phyloP scores from a whole-genome alignment of 2,797 vertebrate genomes.

The Jordanella pulchra region DNA sequence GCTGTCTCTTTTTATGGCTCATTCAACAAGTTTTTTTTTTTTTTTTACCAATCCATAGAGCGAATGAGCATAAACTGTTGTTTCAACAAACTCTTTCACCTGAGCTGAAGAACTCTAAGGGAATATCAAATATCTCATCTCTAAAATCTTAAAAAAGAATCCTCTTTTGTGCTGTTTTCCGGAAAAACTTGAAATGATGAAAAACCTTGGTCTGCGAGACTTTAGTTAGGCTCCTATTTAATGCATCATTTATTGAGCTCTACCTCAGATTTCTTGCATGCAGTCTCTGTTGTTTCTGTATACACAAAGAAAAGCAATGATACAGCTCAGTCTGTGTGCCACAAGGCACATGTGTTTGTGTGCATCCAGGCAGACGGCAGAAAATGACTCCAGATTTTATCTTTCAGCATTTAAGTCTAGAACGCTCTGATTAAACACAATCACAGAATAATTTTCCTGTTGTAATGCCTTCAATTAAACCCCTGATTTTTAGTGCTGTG shows the following conservation, averaged over 20 bases:
- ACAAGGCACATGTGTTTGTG: conserved; percentile 79
- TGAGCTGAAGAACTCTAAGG: background rate
- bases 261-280: conserved; percentile 37
- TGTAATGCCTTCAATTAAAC: conserved; percentile 69
- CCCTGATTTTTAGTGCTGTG: conserved; percentile 69
- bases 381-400: conserved; percentile 80
- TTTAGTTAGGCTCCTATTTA: conserved; percentile 6
- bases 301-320: conserved; percentile 34
- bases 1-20: too few relatives aligned
- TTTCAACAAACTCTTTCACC: background rate
- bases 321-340: conserved; percentile 56
- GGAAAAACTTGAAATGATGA: conserved; percentile 8
- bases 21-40: too few relatives aligned
- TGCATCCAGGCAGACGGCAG: conserved; percentile 78
- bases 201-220: conserved; percentile 24
- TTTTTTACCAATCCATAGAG: background rate
- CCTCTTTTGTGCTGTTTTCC: conserved; percentile 10
- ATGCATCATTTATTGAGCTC: conserved; percentile 41
- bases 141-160: conserved; percentile 8
- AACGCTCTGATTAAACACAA: conserved; percentile 78
- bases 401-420: conserved; percentile 73
- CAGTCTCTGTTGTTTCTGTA: conserved; percentile 45
- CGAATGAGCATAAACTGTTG: background rate
- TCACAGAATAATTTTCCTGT: conserved; percentile 72
- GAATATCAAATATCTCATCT: background rate